Percentiles rank a stretch among this genome's conserved stretches.
phyloP scores from a whole-genome alignment of 1,140 invertebrate species.

The Macrostomum lignano region DNA sequence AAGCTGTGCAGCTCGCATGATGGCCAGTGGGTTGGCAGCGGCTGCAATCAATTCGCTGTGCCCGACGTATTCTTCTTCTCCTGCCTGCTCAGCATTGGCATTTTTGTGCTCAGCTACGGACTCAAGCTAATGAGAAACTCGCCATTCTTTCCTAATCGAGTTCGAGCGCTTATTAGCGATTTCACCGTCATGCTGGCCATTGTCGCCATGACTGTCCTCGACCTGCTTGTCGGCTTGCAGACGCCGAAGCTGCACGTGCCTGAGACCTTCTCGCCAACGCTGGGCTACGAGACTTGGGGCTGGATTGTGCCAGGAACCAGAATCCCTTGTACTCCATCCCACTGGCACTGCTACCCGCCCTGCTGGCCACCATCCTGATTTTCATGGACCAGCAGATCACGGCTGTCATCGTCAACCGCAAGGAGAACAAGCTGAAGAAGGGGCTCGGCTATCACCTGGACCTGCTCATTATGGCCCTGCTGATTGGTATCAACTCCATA shows the following conservation, averaged over 20 bases:
- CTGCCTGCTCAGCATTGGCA: constrained; percentile 63
- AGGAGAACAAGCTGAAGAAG: constrained; percentile 23
- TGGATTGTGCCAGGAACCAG: constrained; percentile 1
- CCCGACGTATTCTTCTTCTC: constrained; percentile 90
- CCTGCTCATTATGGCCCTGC: constrained; percentile 55
- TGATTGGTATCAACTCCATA: constrained; percentile 64
- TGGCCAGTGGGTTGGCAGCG: constrained; percentile 8
- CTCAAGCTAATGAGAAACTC: constrained; percentile 75
- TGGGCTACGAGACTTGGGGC: neutral
- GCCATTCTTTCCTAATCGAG: constrained; percentile 42
- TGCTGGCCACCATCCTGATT: constrained; percentile 21
- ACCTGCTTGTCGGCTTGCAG: constrained; percentile 15
- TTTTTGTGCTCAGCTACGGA: constrained; percentile 56
- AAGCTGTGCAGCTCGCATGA: constrained; percentile 7
- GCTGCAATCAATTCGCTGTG: constrained; percentile 31
- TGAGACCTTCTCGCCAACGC: constrained; percentile 8
- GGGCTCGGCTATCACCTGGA: constrained; percentile 91
- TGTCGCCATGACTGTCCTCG: constrained; percentile 20
- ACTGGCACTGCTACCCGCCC: constrained; percentile 5
- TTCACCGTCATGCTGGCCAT: constrained; percentile 31
- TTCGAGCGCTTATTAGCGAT: constrained; percentile 24
- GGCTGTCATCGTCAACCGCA: constrained; percentile 28
- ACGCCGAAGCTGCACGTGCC: constrained; percentile 29
- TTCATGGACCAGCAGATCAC: constrained; percentile 29
- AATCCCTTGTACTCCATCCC: constrained; percentile 5